phyloP scores from a whole-genome alignment of 2,888 invertebrate species.

The Apotomis turbidana region DNA sequence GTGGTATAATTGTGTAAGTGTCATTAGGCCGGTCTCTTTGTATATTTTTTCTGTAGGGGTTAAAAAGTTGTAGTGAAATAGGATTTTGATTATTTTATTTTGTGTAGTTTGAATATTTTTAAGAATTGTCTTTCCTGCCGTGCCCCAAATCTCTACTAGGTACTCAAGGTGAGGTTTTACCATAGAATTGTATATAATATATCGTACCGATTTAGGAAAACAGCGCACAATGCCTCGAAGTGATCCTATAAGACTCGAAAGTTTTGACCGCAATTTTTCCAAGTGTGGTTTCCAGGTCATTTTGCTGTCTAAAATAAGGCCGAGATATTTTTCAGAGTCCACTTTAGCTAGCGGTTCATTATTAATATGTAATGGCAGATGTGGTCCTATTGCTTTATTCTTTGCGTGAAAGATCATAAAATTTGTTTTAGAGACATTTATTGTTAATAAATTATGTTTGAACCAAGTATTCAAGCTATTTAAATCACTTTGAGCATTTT shows the following conservation, averaged over 20 bases:
- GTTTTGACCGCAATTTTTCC: no score
- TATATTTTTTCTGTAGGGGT: slow-evolving; percentile 32
- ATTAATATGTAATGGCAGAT: not conserved
- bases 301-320: not conserved
- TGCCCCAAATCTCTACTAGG: slow-evolving; percentile 6
- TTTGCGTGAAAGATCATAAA: no score
- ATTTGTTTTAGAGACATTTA: no score
- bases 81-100: slow-evolving; percentile 34
- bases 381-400: no score
- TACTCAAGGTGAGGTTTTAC: slow-evolving; percentile 6
- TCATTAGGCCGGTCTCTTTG: slow-evolving; percentile 26
- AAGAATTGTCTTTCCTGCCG: not conserved
- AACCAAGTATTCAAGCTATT: no score
- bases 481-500: no score
- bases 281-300: not conserved
- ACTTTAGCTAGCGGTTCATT: not conserved
- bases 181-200: not conserved
- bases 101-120: slow-evolving; percentile 10
- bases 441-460: no score
- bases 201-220: not conserved
- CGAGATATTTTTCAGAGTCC: no score
- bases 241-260: slow-evolving; percentile 1
- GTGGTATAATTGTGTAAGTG: slow-evolving; percentile 26
- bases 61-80: slow-evolving; percentile 30
- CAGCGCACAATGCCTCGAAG: not conserved